phyloP scores from a whole-genome alignment of 2,113 vertebrate genomes.

The Leptodactylus fuscus region DNA sequence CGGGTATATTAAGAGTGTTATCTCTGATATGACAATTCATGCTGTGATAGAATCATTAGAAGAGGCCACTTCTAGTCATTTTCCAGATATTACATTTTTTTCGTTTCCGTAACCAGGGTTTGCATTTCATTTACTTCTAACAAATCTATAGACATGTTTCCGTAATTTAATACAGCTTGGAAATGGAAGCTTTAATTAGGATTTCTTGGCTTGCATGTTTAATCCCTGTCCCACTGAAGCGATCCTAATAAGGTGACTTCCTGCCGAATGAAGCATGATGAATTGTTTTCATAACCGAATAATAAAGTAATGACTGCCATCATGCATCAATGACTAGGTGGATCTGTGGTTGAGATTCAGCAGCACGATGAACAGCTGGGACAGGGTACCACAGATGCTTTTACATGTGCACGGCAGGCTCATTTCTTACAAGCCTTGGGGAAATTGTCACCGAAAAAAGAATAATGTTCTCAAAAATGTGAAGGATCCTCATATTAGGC shows the following conservation, averaged over 20 bases:
- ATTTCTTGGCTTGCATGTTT: conserved; percentile 17
- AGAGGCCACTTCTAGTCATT: conserved; percentile 4
- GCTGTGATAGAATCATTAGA: conserved; percentile 24
- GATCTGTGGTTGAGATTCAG: not conserved
- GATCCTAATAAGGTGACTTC: conserved; percentile 42
- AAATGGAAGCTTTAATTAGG: conserved; percentile 30
- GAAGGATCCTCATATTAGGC: no score
- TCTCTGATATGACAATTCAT: conserved; percentile 18
- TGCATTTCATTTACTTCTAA: conserved; percentile 22
- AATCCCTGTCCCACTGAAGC: not conserved
- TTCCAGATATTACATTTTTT: not conserved
- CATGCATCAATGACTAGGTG: conserved; percentile 23
- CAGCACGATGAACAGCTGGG: not conserved
- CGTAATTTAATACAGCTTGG: not conserved
- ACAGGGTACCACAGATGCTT: not conserved
- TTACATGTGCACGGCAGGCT: not conserved
- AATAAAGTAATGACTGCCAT: conserved; percentile 31
- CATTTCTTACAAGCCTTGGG: not conserved
- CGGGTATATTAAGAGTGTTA: conserved; percentile 4
- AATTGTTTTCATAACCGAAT: conserved; percentile 34
- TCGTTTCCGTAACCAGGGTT: not conserved
- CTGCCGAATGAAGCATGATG: conserved; percentile 34
- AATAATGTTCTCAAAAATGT: not conserved
- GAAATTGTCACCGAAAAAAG: not conserved
- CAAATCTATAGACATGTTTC: conserved; percentile 44